Conservation (phyloP, 2,113 vertebrate genomes). For the Ctenodactylus gundi region DNA sequence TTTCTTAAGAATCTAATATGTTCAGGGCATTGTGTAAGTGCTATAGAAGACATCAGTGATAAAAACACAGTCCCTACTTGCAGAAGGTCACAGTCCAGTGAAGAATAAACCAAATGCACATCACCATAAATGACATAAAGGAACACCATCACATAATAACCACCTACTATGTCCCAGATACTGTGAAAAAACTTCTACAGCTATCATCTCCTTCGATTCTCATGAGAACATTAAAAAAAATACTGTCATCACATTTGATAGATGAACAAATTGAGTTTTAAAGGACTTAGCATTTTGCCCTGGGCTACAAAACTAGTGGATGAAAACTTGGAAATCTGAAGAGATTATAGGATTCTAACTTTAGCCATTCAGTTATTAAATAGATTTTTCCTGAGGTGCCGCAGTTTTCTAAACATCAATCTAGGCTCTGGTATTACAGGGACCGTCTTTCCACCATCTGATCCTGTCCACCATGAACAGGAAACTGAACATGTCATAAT, state of each 20-base stretch:
- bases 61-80: not conserved
- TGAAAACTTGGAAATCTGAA: not conserved
- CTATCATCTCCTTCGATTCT: not conserved
- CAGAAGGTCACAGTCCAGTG: not conserved
- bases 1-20: not conserved
- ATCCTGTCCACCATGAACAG: not conserved
- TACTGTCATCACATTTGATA: not conserved
- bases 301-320: not conserved
- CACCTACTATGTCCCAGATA: not conserved
- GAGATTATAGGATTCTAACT: not conserved
- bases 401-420: not conserved
- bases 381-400: not conserved
- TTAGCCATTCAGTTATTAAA: not conserved
- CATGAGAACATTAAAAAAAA: not conserved
- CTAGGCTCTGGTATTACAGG: not conserved
- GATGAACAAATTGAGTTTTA: slow-evolving; percentile 9
- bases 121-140: not conserved
- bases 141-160: not conserved
- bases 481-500: not conserved
- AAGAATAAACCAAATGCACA: not conserved
- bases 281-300: slow-evolving; percentile 1
- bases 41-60: not conserved
- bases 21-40: not conserved
- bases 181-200: not conserved
- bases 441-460: not conserved